Evolutionary conservation across 2,888 invertebrate species (phyloP), one percentile per base, ranked within the genome.

Genomic region (Caenorhabditis sp.): DNA sequence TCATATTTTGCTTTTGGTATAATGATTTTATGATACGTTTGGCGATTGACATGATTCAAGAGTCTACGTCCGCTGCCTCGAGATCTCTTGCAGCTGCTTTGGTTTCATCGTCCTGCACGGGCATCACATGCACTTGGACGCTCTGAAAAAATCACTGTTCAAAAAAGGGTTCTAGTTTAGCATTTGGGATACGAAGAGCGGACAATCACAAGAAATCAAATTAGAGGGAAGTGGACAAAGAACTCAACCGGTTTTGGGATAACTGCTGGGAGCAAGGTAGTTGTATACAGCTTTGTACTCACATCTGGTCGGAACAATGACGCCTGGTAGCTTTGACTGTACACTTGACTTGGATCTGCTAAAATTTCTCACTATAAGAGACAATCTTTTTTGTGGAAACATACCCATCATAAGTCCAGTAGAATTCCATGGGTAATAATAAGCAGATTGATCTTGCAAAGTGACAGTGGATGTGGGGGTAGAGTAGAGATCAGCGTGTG

Each of bases 71-170:
- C 0, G 55, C 58, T 3, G 56, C 81, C 62, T 82, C 82, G 28
- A 82, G 56, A 22, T 78, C 77, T 64, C 82, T 55, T 0, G 77
- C 77, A 0, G 82, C 82, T 11, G 77, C 56, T 40, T 82, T 72
- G 0, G 77, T 78, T 22, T 82, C 82, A 11, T 82, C 82, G 6
- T 82, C 82, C 60, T 71, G 71, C 28, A 81, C 67, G 20, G 81
- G 71, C 58, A 69, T 37, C 24, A 80, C 70, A 18, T 79, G 70
- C 0, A 76, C 76, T 76, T 76, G 76, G 44, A 76, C 68, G 26
- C 65, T 64, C 67, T 74, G 35, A 74, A 6, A 32, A 32, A 32
- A 32, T 4, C 32, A 32, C 32, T 6, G 32, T 9, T 9, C 4
- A 9, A 32, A 4, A 32, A 9, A 32, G 32, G 32, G 32, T 6